These are phyloP conservation scores for Dinocampus coccinellae DNA, from an alignment of 2,888 invertebrate genomes.

Conservation along the genomic window DNA sequence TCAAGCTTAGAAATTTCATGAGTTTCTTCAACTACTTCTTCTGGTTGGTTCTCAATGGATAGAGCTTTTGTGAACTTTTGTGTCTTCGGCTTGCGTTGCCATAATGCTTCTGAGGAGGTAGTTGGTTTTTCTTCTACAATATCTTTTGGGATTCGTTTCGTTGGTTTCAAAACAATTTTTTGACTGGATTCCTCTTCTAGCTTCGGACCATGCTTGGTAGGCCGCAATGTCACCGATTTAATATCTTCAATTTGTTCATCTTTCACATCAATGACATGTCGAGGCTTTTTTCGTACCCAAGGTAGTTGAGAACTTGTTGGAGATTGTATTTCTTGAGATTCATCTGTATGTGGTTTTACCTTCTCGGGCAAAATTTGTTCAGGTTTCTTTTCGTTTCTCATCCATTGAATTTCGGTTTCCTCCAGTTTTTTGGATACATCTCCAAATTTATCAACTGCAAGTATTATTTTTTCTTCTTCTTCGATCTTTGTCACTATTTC, in stretches of 20 bases:
- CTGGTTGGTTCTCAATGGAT: constrained; percentile 52
- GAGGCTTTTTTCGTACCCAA: constrained; percentile 60
- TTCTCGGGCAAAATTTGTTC: constrained; percentile 43
- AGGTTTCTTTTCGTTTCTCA: constrained; percentile 53
- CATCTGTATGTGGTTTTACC: constrained; percentile 34
- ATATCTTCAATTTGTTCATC: constrained; percentile 54
- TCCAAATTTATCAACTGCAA: constrained; percentile 44
- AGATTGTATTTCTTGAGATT: constrained; percentile 44
- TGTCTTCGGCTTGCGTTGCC: constrained; percentile 49
- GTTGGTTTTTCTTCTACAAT: constrained; percentile 65
- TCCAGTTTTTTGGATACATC: constrained; percentile 47
- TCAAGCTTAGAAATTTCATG: constrained; percentile 28
- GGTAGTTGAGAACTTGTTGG: constrained; percentile 47
- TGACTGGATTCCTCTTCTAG: constrained; percentile 29
- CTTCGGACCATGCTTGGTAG: constrained; percentile 27
- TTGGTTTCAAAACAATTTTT: constrained; percentile 25
- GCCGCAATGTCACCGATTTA: constrained; percentile 48
- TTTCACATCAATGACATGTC: constrained; percentile 47
- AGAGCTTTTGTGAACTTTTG: constrained; percentile 40
- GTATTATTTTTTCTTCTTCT: constrained; percentile 51
- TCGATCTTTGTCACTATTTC: constrained; percentile 47
- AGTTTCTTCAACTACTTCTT: constrained; percentile 47
- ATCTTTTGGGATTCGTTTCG: constrained; percentile 46
- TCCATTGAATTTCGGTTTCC: constrained; percentile 56
- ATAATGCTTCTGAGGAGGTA: constrained; percentile 63